Base-by-base conservation (phyloP, 2,888 invertebrate species). In the Andrena marginata region DNA sequence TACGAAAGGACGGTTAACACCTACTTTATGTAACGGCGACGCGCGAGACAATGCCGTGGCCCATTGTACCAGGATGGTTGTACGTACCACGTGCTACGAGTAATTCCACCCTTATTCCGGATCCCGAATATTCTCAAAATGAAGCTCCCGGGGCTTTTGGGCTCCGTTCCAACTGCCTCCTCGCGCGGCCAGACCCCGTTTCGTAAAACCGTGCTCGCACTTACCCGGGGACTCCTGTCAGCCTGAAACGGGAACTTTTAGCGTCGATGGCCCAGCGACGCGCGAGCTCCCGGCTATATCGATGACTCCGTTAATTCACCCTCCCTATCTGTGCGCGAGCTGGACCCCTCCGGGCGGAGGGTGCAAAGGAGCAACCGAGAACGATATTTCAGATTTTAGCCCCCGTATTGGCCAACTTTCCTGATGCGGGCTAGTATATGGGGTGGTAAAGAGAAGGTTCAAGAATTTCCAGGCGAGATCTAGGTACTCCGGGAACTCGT, bases 51-150 rank as follows among this genome's bases (percentile, higher is more conserved):
- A 86, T 86, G 81, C 86, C 68, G 69, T 13, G 59, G 77, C 29
- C 86, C 72, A 86, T 86, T 84, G 86, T 86, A 80, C 77, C 72
- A 56, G 54, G 63, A 62, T 26, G 77, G 59, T 79, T 77, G 70
- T 78, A 79, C 31, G 79, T 72, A 70, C 86, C 86, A 80, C 86
- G 86, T 84, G 86, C 84, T 80, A 75, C 81, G 86, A 84, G 86
- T 85, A 86, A 86, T 85, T 86, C 79, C 86, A 81, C 70, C 86
- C 86, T 86, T 86, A 86, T 76, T 85, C 83, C 81, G 77, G 80
- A 86, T 79, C 77, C 86, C 68, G 86, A 86, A 86, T 86, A 86
- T 84, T 86, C 86, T 80, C 74, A 80, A 86, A 85, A 86, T 82
- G 86, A 84, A 80, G 84, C 81, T 72, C 67, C 74, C 63, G 65